Conservation (phyloP, 2,888 invertebrate species). For the Meiosimyza decipiens region DNA sequence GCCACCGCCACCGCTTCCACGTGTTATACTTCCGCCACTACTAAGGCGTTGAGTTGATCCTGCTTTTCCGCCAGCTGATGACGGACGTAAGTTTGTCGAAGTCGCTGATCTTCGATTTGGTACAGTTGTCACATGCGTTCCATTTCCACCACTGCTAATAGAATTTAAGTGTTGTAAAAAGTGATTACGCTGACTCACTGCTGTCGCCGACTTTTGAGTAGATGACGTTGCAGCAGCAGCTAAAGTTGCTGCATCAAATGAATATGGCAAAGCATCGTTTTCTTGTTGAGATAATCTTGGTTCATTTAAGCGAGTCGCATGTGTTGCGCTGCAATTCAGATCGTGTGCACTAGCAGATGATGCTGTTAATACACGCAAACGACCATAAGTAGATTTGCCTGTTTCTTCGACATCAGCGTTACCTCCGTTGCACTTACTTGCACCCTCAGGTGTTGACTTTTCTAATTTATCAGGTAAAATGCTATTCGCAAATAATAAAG, state of each 20-base stretch:
- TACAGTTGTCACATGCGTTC: background rate
- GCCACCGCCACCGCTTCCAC: constrained; percentile 63
- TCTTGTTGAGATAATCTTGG: constrained; percentile 53
- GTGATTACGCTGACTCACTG: constrained; percentile 35
- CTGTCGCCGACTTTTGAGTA: constrained; percentile 35
- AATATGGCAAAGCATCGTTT: constrained; percentile 54
- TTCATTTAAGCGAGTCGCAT: background rate
- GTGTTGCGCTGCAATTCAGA: constrained; percentile 40
- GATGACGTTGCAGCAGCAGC: constrained; percentile 4
- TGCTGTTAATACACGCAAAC: constrained; percentile 77
- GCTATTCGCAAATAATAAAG: background rate
- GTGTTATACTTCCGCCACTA: constrained; percentile 47
- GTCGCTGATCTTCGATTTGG: constrained; percentile 58
- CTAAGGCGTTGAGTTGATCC: constrained; percentile 47
- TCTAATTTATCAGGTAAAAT: constrained; percentile 35
- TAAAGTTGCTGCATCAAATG: constrained; percentile 49
- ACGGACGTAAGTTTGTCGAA: constrained; percentile 60
- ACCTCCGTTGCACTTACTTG: constrained; percentile 33
- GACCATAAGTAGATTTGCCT: constrained; percentile 75
- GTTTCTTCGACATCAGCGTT: constrained; percentile 29
- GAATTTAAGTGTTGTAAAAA: constrained; percentile 25
- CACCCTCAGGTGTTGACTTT: constrained; percentile 30
- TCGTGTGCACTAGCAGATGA: constrained; percentile 71
- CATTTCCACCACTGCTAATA: constrained; percentile 2
- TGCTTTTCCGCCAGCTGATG: constrained; percentile 47